Percentiles rank a stretch among this genome's conserved stretches.
Conservation (phyloP, 1,140 invertebrate species). For the Platyura marginata region DNA sequence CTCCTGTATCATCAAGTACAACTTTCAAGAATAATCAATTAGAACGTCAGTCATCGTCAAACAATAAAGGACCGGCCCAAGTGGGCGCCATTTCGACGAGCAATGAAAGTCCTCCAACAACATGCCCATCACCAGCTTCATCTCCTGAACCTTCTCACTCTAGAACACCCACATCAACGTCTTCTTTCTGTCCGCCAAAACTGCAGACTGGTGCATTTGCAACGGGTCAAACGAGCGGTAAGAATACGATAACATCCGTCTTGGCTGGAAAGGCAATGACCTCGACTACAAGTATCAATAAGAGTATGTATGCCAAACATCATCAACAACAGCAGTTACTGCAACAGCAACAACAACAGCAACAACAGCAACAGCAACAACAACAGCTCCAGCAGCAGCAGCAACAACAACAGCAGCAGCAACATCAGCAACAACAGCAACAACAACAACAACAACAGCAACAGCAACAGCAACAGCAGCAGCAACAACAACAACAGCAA, state of each 20-base stretch:
- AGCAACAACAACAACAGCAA: not conserved
- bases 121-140: constrained; percentile 17
- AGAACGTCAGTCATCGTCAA: not conserved
- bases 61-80: constrained; percentile 14
- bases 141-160: constrained; percentile 8
- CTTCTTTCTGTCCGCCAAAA: not conserved
- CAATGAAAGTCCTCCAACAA: constrained; percentile 18
- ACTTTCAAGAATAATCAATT: not conserved
- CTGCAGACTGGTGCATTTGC: not conserved
- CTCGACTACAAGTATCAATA: constrained; percentile 49
- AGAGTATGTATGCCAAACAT: too few relatives aligned
- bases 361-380: too few relatives aligned
- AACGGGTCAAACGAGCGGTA: constrained; percentile 28
- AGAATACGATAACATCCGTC: constrained; percentile 59
- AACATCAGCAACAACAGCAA: not conserved
- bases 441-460: not conserved
- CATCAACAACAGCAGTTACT: constrained; percentile 10
- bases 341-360: constrained; percentile 2
- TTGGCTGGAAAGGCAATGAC: constrained; percentile 54
- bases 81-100: constrained; percentile 23
- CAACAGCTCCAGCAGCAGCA: constrained; percentile 2
- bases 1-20: constrained; percentile 20
- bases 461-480: too few relatives aligned
- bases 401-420: not conserved
- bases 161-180: not conserved